Evolutionary conservation across 2,113 vertebrate species (phyloP), one percentile per base, ranked within the genome.

Genomic region (Urocitellus parryii): DNA sequence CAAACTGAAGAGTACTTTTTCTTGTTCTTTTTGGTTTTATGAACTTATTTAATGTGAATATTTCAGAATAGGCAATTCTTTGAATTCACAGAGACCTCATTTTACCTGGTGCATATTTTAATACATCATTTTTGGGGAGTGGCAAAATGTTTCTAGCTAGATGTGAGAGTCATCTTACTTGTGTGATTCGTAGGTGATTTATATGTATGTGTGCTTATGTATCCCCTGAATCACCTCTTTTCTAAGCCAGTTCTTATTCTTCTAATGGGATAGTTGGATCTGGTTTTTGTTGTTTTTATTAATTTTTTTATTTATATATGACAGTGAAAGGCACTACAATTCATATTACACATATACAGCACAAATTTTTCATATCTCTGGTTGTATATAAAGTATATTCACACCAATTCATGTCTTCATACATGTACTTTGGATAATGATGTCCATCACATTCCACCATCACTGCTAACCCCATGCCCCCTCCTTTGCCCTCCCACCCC

Each of bases 181-280:
- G 37, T 70, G 2, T 72, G 89, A 91, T 39, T 88, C 29, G 56
- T 73, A 67, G 42, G 42, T 61, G 74, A 86, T 37, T 42, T 22
- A 74, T 8, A 58, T 58, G 34, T 51, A 29, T 76, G 17, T 11
- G 8, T 51, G 10, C 63, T 22, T 58, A 22, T 32, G 18, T 65
- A 32, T 39, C 7, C 1, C 2, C 14, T 68, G 68, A 91, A 73
- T 17, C 5, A 37, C 76, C 18, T 83, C 9, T 70, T 68, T 95
- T 48, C 29, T 86, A n/a, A 85, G 63, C 18, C 61, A 34, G 63
- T 94, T 88, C 34, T 88, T 76, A 63, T 77, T 91, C 61, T 94
- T 91, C 32, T 51, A 79, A 90, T 56, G 2, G 5, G 70, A 58
- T 45, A 9, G 45, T 45, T 45, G 45, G 45, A 45, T 45, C 45